Evolutionary conservation across 2,797 vertebrate species (phyloP), one percentile per base, ranked within the genome.

Genomic region (Scolopax rusticola): DNA sequence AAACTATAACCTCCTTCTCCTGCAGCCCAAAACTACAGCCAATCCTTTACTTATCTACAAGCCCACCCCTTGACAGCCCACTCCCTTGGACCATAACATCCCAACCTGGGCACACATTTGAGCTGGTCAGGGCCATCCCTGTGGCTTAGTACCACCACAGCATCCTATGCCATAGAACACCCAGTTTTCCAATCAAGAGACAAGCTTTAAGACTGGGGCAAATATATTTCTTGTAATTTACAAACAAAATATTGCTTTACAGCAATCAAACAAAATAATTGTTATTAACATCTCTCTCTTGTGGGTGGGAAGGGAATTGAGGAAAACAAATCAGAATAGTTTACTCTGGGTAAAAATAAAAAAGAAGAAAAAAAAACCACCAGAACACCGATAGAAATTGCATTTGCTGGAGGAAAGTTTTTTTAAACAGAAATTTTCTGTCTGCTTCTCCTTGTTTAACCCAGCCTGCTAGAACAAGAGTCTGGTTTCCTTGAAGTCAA

Each of bases 241-340:
- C 17, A 43, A 74, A 69, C 7, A 69, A 82, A 89, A 61, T 4
- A 53, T 60, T 59, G 43, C 23, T 92, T 76, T 89, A 43, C n/a
- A 82, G 45, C 23, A 85, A 40, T 56, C 71, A 86, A 77, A 74
- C 57, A 25, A 87, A 84, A 48, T 38, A 75, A 28, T 75, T 87
- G 3, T 28, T 18, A 16, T 3, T 60, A 79, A 70, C 17, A 83
- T n/a, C 36, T 82, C 40, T 5, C 1, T 15, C 9, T 45, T 85
- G 56, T 27, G 40, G 25, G 33, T 47, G 27, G 48, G 60, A 56
- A 48, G 33, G 56, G 19, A 91, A 32, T 14, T 53, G 17, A 16
- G 61, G 81, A 80, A 80, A 57, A 25, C 47, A 83, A 68, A 83
- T 80, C 20, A 45, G 56, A 80, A 36, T 6, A 36, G 27, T 60